Conservation (phyloP, 2,888 invertebrate genomes). For the Eristalinus sepulchralis region DNA sequence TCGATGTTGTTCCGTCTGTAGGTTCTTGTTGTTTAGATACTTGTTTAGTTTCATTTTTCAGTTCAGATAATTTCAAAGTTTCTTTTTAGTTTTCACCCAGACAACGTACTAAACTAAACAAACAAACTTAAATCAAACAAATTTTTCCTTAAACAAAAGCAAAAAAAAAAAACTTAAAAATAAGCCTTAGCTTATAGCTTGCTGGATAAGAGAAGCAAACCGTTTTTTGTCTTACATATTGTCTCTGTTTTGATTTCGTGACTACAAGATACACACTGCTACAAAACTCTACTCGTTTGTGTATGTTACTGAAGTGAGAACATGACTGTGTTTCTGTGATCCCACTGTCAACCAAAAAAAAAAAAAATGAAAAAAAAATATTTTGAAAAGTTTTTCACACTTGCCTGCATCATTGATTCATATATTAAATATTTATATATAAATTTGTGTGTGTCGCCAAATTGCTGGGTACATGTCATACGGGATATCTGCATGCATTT, state of each 20-base stretch:
- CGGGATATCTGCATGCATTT: conserved; percentile 72
- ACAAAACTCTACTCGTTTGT: conserved; percentile 46
- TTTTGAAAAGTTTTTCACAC: conserved; percentile 36
- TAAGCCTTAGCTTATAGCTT: conserved; percentile 36
- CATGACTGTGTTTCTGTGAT: conserved; percentile 60
- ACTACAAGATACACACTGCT: not conserved
- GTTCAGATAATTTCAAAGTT: not conserved
- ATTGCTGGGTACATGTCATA: conserved; percentile 76
- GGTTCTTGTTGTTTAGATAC: not conserved
- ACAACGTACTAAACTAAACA: not conserved
- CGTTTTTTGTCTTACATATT: conserved; percentile 24
- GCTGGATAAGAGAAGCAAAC: conserved; percentile 7
- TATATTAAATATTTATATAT: conserved; percentile 67
- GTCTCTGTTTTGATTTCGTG: conserved; percentile 10
- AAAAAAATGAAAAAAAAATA: conserved; percentile 16
- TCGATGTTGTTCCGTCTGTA: not conserved
- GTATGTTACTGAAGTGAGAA: conserved; percentile 58
- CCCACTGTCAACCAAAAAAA: conserved; percentile 50
- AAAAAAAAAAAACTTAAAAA: not conserved
- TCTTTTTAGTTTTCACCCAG: not conserved
- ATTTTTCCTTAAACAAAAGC: not conserved
- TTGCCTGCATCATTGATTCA: conserved; percentile 71
- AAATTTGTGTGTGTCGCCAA: conserved; percentile 72
- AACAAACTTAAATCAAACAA: not conserved
- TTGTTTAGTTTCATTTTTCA: not conserved